These are phyloP conservation scores for Notothenia rossii DNA, from an alignment of 2,113 vertebrate genomes.

Conservation along the genomic window DNA sequence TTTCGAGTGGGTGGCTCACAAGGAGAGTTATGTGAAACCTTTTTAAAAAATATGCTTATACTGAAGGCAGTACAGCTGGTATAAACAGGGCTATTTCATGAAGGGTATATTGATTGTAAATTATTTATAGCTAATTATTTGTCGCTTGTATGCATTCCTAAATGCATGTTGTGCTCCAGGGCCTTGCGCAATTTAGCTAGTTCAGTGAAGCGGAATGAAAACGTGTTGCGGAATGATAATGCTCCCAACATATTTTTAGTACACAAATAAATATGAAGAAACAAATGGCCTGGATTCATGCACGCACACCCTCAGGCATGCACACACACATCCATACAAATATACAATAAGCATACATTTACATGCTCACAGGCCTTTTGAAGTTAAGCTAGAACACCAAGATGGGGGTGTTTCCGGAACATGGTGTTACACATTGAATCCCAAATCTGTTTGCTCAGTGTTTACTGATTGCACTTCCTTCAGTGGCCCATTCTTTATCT, in stretches of 20 bases:
- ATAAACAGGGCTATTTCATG: conserved; percentile 5
- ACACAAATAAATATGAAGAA: conserved; percentile 45
- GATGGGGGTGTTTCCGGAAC: conserved; percentile 56
- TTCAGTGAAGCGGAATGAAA: conserved; percentile 39
- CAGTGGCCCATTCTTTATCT: conserved; percentile 64
- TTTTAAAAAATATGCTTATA: conserved; percentile 1
- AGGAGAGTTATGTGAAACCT: conserved; percentile 15
- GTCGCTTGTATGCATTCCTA: conserved; percentile 14
- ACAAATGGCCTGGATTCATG: conserved; percentile 24
- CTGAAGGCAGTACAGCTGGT: conserved; percentile 14
- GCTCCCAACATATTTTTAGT: conserved; percentile 27
- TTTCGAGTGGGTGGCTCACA: conserved; percentile 46
- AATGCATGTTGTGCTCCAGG: conserved; percentile 27
- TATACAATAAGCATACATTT: background rate
- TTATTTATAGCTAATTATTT: conserved; percentile 40
- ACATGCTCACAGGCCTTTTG: conserved; percentile 44
- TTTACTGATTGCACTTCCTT: conserved; percentile 54
- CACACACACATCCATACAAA: conserved; percentile 20
- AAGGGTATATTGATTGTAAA: background rate
- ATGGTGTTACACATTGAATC: conserved; percentile 52
- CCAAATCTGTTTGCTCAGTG: conserved; percentile 57
- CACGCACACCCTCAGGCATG: conserved; percentile 35
- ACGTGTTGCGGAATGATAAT: conserved; percentile 36
- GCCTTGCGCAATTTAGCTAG: background rate
- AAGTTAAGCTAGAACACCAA: conserved; percentile 47